Conservation (phyloP, 1,140 invertebrate species). For the Druon quercuslanigerum region DNA sequence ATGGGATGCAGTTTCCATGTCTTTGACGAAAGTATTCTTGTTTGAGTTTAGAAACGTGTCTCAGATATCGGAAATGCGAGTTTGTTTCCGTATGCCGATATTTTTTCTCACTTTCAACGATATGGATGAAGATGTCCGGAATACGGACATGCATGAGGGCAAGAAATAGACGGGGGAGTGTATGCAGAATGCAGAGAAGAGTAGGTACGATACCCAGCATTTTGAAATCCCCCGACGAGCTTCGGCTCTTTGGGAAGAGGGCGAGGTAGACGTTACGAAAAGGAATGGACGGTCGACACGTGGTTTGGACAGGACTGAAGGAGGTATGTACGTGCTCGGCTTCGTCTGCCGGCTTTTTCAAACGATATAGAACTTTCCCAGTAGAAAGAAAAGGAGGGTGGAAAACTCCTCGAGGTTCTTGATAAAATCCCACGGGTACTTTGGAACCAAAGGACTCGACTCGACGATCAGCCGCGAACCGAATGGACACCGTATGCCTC, state of each 20-base stretch:
- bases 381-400: constrained; percentile 18
- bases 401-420: constrained; percentile 8
- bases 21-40: too few species aligned
- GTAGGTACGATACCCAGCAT: neutral
- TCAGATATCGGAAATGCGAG: too few species aligned
- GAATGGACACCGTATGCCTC: constrained; percentile 20
- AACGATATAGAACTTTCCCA: constrained; percentile 11
- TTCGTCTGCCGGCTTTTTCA: constrained; percentile 6
- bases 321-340: constrained; percentile 27
- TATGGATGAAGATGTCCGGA: constrained; percentile 21
- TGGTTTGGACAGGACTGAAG: constrained; percentile 27
- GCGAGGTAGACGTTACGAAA: constrained; percentile 18
- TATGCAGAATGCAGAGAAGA: neutral
- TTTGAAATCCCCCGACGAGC: constrained; percentile 27
- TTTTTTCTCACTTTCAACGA: constrained; percentile 29
- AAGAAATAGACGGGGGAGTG: neutral
- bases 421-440: constrained; percentile 23
- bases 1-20: too few species aligned
- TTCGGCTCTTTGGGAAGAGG: constrained; percentile 8
- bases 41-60: too few species aligned
- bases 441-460: neutral
- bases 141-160: constrained; percentile 19
- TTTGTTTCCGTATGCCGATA: neutral
- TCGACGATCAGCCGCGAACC: constrained; percentile 10
- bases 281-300: constrained; percentile 30